Evolutionary conservation across 2,113 vertebrate genomes (phyloP), one percentile per base, ranked within the genome.

Genomic region (Pavo muticus): DNA sequence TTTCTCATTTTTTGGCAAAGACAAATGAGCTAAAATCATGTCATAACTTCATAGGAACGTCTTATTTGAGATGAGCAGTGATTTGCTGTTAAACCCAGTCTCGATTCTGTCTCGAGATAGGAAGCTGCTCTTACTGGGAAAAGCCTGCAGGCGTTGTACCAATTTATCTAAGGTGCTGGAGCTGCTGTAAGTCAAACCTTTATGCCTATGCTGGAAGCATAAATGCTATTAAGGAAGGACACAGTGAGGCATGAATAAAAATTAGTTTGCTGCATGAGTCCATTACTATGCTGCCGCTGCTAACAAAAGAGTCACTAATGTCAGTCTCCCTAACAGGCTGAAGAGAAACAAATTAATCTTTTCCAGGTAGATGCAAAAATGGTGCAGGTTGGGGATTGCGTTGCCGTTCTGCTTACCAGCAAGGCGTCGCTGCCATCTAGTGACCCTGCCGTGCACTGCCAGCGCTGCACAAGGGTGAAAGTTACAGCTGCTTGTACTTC

Each of bases 301-400:
- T 40, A 25, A 6, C 8, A 4, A 12, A 64, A 56, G 35, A 37
- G 59, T 35, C 61, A 0, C 1, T 3, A 5, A 0, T 3, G 19
- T 1, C n/a, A 9, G 18, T 3, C 10, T 11, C 19, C 64, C 24
- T 6, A 8, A 21, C 19, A 13, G 45, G 35, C 50, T 23, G 59
- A 20, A 20, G 45, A 35, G 68, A 61, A 35, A 17, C 15, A 5
- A 8, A 1, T 9, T 5, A 0, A 5, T 5, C 52, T 15, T 21
- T 3, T 3, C 3, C 13, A 2, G 78, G 30, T 1, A 21, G 78
- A 11, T 8, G 54, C 42, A 2, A 6, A 21, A 5, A 2, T 0
- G 10, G 14, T 13, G 44, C 1, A 1, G 32, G 57, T 23, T 2
- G 37, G 4, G 32, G 16, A 10, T 25, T 3, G 8, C 47, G 0